These are phyloP conservation scores for Spodoptera litura DNA, from an alignment of 1,140 invertebrate species.

Conservation along the genomic window DNA sequence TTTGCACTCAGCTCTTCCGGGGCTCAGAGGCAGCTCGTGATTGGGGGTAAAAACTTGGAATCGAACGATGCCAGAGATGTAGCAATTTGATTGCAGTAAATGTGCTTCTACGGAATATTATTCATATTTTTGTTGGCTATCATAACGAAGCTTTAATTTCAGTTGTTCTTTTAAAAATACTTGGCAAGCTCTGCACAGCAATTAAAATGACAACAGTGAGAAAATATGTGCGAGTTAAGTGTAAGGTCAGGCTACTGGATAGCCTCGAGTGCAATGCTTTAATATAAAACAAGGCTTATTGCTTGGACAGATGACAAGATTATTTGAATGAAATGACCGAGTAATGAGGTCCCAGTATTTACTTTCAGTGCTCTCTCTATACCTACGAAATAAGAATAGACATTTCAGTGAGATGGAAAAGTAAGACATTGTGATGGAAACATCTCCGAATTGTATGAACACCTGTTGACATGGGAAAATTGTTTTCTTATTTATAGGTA, in stretches of 20 bases:
- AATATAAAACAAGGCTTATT: conserved; percentile 15
- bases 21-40: not conserved
- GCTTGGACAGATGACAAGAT: conserved; percentile 22
- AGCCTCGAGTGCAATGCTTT: conserved; percentile 5
- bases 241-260: conserved; percentile 15
- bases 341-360: not conserved
- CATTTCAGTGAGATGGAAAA: too few species aligned
- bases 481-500: too few species aligned
- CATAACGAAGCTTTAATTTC: conserved; percentile 1
- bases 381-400: too few species aligned
- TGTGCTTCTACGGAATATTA: conserved; percentile 19
- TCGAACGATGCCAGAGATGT: conserved; percentile 18
- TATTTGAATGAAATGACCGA: conserved; percentile 14
- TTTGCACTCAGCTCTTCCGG: conserved; percentile 5
- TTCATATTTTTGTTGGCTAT: conserved; percentile 28
- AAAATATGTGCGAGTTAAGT: conserved; percentile 22
- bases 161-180: conserved; percentile 23
- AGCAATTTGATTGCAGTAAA: conserved; percentile 15
- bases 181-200: conserved; percentile 6
- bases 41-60: conserved; percentile 25
- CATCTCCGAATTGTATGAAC: too few species aligned
- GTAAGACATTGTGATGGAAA: too few species aligned
- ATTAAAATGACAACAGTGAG: conserved; percentile 37
- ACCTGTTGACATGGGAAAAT: too few species aligned
- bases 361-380: too few species aligned